Base-by-base conservation (phyloP, 2,797 vertebrate species). In the Hafferia zeledoni region DNA sequence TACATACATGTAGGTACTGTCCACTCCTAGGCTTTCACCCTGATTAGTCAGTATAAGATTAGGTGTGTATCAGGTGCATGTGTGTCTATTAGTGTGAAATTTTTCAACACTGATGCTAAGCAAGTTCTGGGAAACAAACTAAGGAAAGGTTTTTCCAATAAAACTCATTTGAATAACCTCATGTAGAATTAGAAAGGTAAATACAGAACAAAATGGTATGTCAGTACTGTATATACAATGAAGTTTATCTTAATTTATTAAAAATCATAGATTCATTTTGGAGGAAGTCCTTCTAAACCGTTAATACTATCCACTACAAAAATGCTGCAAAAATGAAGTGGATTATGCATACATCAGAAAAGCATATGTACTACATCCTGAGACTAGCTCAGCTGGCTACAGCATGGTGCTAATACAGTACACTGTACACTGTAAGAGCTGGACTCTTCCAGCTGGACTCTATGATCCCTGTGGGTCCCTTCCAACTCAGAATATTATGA, bases 61-160 rank as follows among this genome's bases (percentile, higher is more conserved):
- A 72, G n/a, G 27, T 1, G 3, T n/a, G 6, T 23, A 31, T 1
- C 22, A 27, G 10, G 17, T 28, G 24, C n/a, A 13, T 5, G 5
- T 17, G 31, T n/a, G 13, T 41, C 60, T 47, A 17, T 20, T 6
- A n/a, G n/a, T n/a, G 71, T 5, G 7, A 59, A 9, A n/a, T 53
- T 84, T 76, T 82, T 82, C 55, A 89, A 43, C 59, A 39, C 12
- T 39, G 27, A 92, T 50, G 39, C 14, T 60, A 79, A 63, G 35
- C 25, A 84, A 71, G 11, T 68, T 69, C 50, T 61, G 43, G 85
- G 64, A 92, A 86, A 91, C 47, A 74, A 71, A 83, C 9, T 43
- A 70, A 50, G 23, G 17, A 33, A 90, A 79, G 10, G 7, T 27
- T 86, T 89, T 74, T 68, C n/a, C 31, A 89, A 9, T 64, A 22